Base-by-base conservation (phyloP, 2,113 vertebrate genomes). In the Ctenomys sociabilis region DNA sequence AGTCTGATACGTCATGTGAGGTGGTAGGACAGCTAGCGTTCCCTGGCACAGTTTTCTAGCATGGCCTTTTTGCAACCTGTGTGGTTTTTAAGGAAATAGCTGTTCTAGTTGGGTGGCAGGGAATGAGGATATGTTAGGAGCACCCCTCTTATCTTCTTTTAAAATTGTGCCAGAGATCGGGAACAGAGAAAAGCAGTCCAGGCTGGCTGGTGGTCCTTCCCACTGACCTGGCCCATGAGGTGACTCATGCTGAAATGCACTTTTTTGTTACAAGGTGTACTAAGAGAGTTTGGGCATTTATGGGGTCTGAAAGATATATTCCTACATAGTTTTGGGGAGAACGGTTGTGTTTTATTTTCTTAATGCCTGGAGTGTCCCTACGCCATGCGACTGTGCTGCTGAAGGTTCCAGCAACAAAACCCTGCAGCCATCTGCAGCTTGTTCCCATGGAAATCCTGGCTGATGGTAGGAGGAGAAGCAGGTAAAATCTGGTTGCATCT, bases 21-120 rank as follows among this genome's bases (percentile, higher is more conserved):
- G 78, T 54, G 63, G 57, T 0, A 32, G 95, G 95, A 80, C 43
- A 73, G 1, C 93, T 96, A 30, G 54, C 40, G 84, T 64, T 21
- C 88, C 93, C 21, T 70, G 80, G 66, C 91, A 54, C 92, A 64
- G 8, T 91, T 95, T 89, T 1, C 16, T 64, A 75, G 73, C 2
- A 40, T 22, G 91, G 59, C 11, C 64, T 91, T 83, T 80, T 66
- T 91, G 94, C 61, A 90, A 40, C 45, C 84, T 59, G 73, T 90
- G 92, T 61, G 52, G 54, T 95, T 94, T 95, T 88, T 40, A 95
- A 96, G 85, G 95, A 96, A 96, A 92, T 64, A 85, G 72, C 28
- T 83, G 87, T 96, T 96, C 87, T 75, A 81, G 64, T 45, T 64
- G 30, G 7, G 61, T 95, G 88, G n/a, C 83, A 68, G 85, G 82